Conservation (phyloP, 2,113 vertebrate genomes). For the Ploceus nigricollis region DNA sequence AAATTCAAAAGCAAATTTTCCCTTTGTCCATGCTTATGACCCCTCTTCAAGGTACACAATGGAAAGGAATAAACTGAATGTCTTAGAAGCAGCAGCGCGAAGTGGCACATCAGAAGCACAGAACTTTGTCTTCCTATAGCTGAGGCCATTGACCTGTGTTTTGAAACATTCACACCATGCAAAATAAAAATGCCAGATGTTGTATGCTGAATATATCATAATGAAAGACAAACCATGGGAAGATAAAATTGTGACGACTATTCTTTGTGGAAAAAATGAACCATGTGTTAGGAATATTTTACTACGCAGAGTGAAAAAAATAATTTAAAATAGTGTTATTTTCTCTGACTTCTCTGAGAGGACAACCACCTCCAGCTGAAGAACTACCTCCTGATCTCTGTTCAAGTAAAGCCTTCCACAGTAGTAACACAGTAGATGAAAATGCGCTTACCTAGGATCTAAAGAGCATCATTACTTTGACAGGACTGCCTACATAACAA, state of each 20-base stretch:
- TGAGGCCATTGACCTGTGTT: neutral
- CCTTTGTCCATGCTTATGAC: neutral
- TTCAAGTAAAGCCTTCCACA: neutral
- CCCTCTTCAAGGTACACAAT: neutral
- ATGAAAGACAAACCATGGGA: rapidly evolving
- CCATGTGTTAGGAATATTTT: neutral
- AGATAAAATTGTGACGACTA: neutral
- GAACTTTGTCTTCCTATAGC: neutral
- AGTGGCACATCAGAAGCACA: neutral
- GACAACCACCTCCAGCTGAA: neutral
- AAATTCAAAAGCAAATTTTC: neutral
- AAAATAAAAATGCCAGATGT: neutral
- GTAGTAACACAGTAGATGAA: neutral
- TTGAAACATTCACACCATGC: neutral
- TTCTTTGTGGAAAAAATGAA: neutral
- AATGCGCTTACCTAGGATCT: neutral
- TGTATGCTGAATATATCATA: neutral
- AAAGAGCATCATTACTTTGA: neutral
- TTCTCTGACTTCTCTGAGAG: neutral
- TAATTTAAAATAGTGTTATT: neutral
- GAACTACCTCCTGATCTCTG: neutral
- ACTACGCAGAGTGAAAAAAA: neutral
- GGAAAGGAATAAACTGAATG: neutral
- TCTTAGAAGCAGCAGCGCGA: neutral
- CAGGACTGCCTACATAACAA: neutral